A percentile compares a stretch with the other conserved stretches of the same genome.
These are phyloP conservation scores for Ceraclea dissimilis DNA, from an alignment of 2,888 invertebrate species.

Conservation along the genomic window DNA sequence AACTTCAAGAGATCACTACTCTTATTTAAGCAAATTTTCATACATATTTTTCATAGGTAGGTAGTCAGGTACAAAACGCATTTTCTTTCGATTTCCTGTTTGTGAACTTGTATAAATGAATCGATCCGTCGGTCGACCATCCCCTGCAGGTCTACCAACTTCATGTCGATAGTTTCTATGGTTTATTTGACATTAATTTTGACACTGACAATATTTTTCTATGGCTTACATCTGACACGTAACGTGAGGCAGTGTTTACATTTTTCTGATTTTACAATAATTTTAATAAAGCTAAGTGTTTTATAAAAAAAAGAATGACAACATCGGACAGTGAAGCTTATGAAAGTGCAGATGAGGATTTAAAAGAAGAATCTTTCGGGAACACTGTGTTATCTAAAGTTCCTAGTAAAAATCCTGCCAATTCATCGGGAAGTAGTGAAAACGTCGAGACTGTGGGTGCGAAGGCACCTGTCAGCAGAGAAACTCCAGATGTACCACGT, in stretches of 20 bases:
- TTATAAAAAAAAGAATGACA: slow-evolving; percentile 54
- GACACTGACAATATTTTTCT: too few relatives aligned
- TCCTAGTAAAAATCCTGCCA: neutral
- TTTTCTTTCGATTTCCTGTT: too few relatives aligned
- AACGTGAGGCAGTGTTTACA: slow-evolving; percentile 12
- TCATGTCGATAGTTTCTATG: too few relatives aligned
- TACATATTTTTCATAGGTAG: too few relatives aligned
- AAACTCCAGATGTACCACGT: neutral
- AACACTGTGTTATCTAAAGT: neutral
- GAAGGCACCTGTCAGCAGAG: neutral
- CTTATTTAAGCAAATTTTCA: too few relatives aligned
- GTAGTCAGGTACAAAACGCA: too few relatives aligned
- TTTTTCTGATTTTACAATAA: neutral
- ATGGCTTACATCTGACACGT: slow-evolving; percentile 14
- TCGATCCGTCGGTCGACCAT: too few relatives aligned
- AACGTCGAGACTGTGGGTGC: slow-evolving; percentile 14
- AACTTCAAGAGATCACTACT: too few relatives aligned
- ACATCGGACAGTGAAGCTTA: slow-evolving; percentile 70
- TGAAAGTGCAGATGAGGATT: slow-evolving; percentile 67
- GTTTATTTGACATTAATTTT: too few relatives aligned
- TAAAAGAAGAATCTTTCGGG: neutral
- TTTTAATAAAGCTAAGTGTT: neutral
- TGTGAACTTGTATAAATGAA: too few relatives aligned
- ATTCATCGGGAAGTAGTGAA: neutral
- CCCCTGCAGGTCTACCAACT: too few relatives aligned